A percentile compares a stretch with the other conserved stretches of the same genome.
Evolutionary conservation across 64 coral and sea anemone genomes (phyloP).

Genomic region (Montipora sp.): DNA sequence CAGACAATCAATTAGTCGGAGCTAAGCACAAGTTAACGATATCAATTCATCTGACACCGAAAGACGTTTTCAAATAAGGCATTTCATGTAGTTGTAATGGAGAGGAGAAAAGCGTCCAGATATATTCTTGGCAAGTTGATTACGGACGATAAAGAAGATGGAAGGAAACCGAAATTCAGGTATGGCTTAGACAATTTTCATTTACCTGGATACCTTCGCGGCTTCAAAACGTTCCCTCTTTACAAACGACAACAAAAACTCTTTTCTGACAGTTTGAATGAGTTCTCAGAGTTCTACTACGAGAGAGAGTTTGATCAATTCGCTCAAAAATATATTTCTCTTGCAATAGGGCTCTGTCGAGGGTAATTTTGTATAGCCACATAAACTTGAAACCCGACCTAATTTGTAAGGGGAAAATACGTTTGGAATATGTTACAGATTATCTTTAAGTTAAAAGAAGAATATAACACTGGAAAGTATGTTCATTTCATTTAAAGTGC

Average conservation of each 20-base stretch:
- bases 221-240: too few relatives aligned
- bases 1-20: too few relatives aligned
- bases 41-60: constrained; percentile 33
- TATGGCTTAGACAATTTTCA: neutral
- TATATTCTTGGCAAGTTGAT: constrained; percentile 29
- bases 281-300: too few relatives aligned
- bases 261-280: too few relatives aligned
- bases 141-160: constrained; percentile 25
- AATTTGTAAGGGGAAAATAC: too few relatives aligned
- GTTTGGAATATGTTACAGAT: neutral
- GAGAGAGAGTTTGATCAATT: neutral
- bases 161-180: constrained; percentile 42
- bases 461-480: too few relatives aligned
- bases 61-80: constrained; percentile 58
- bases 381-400: too few relatives aligned
- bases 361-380: neutral
- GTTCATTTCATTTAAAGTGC: too few relatives aligned
- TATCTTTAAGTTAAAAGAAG: too few relatives aligned
- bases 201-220: neutral
- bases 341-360: neutral
- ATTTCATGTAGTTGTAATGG: constrained; percentile 48
- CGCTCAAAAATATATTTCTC: too few relatives aligned
- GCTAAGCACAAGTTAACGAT: too few relatives aligned
- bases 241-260: too few relatives aligned
- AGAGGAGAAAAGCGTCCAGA: constrained; percentile 15